Conservation (phyloP, 2,797 vertebrate species). For the Dendrocincla tyrannina region DNA sequence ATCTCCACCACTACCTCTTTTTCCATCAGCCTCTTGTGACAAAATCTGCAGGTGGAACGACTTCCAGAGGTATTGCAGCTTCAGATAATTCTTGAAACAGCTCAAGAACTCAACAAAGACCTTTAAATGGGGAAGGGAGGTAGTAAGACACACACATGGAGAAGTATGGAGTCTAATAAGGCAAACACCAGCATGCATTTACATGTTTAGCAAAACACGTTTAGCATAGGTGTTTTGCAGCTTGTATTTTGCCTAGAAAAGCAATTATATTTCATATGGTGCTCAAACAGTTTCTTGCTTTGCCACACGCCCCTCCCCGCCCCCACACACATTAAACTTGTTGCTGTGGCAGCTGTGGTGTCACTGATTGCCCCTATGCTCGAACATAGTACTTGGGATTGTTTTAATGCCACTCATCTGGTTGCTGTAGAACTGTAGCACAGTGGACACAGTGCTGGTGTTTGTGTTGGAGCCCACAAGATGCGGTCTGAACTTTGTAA, state of each 20-base stretch:
- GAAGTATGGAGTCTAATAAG: accelerated
- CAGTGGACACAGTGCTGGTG: background rate
- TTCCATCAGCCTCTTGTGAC: background rate
- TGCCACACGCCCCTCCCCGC: accelerated
- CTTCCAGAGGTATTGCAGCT: background rate
- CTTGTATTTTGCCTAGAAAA: background rate
- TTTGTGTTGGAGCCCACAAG: background rate
- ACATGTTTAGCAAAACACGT: background rate
- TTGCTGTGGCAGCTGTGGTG: background rate
- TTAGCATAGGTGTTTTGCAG: background rate
- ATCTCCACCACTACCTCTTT: background rate
- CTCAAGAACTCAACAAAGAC: background rate
- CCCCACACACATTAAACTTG: background rate
- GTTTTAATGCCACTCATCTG: background rate
- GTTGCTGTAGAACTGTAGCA: background rate
- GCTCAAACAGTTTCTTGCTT: background rate
- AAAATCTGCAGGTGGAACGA: background rate
- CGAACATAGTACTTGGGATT: background rate
- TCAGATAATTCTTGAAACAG: background rate
- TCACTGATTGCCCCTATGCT: background rate
- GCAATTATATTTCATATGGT: background rate
- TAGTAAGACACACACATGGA: background rate
- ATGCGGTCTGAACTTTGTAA: background rate
- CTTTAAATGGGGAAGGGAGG: background rate
- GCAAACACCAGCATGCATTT: background rate